Percentiles rank a stretch among this genome's conserved stretches.
phyloP scores from a whole-genome alignment of 1,140 invertebrate genomes.

The Hormaphis cornu region DNA sequence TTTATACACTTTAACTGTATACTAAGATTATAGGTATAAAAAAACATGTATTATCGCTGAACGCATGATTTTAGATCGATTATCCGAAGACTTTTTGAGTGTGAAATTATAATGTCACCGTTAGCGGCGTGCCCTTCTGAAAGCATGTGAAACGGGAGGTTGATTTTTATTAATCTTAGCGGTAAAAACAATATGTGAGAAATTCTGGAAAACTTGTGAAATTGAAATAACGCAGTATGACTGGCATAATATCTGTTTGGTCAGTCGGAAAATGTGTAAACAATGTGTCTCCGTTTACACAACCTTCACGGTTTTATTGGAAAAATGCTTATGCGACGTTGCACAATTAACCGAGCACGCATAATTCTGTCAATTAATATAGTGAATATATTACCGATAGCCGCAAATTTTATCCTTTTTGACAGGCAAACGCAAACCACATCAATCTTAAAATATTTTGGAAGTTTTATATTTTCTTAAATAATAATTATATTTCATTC shows the following conservation, averaged over 20 bases:
- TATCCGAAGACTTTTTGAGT: background rate
- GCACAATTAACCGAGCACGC: background rate
- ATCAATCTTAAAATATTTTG: too few relatives aligned
- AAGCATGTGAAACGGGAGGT: too few relatives aligned
- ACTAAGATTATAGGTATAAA: too few relatives aligned
- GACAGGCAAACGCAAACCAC: too few relatives aligned
- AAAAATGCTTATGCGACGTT: background rate
- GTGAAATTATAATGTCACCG: background rate
- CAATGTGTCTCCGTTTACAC: background rate
- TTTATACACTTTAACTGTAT: too few relatives aligned
- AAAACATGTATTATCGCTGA: too few relatives aligned
- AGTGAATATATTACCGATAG: too few relatives aligned
- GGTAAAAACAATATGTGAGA: background rate
- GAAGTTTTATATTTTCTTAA: too few relatives aligned
- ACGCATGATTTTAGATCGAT: too few relatives aligned
- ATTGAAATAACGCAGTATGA: constrained; percentile 4
- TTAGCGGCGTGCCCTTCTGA: too few relatives aligned
- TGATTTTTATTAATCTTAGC: background rate
- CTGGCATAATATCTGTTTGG: background rate
- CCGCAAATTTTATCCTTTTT: too few relatives aligned
- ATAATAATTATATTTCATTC: too few relatives aligned
- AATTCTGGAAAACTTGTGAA: constrained; percentile 3
- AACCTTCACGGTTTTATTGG: constrained; percentile 1
- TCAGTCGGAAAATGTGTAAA: constrained; percentile 12
- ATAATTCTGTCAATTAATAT: background rate